Evolutionary conservation across 2,888 invertebrate genomes (phyloP).

Genomic region (Lamproptera curius): DNA sequence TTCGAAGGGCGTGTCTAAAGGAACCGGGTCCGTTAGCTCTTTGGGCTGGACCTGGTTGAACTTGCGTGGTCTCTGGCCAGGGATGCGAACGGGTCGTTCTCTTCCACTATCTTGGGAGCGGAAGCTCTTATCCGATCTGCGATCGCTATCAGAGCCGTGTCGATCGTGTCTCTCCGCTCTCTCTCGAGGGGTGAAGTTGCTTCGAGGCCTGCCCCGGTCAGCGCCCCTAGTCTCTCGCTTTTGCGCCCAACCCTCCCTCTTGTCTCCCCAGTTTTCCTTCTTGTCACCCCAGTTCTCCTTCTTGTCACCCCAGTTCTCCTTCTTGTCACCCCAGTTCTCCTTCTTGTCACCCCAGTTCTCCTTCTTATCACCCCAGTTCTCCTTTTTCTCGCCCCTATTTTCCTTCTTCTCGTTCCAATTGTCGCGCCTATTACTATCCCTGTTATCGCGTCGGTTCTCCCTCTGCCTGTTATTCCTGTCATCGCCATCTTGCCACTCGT

Average conservation of each 20-base stretch:
- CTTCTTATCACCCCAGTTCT: conserved; percentile 35
- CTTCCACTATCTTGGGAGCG: conserved; percentile 44
- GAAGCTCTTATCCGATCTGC: conserved; percentile 49
- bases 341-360: conserved; percentile 38
- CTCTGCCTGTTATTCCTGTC: conserved; percentile 14
- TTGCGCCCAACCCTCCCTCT: not conserved
- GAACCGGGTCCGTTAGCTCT: conserved; percentile 62
- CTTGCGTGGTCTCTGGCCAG: conserved; percentile 52
- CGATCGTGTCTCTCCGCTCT: conserved; percentile 47
- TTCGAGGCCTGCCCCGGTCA: conserved; percentile 32
- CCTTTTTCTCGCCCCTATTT: conserved; percentile 22
- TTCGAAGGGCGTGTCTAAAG: conserved; percentile 66
- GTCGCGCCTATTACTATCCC: conserved; percentile 36
- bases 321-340: conserved; percentile 39
- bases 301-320: conserved; percentile 39
- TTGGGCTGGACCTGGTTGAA: conserved; percentile 57
- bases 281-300: not conserved
- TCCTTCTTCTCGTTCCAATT: conserved; percentile 9
- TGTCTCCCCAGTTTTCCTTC: not conserved
- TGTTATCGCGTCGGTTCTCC: conserved; percentile 34
- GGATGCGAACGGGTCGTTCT: conserved; percentile 42
- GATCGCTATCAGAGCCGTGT: conserved; percentile 49
- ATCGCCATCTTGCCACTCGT: conserved; percentile 39
- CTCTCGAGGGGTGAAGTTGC: conserved; percentile 60
- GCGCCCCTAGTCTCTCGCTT: conserved; percentile 12